A percentile compares a stretch with the other conserved stretches of the same genome.
phyloP scores from a whole-genome alignment of 2,888 invertebrate genomes.

The Orchesellides sinensis region DNA sequence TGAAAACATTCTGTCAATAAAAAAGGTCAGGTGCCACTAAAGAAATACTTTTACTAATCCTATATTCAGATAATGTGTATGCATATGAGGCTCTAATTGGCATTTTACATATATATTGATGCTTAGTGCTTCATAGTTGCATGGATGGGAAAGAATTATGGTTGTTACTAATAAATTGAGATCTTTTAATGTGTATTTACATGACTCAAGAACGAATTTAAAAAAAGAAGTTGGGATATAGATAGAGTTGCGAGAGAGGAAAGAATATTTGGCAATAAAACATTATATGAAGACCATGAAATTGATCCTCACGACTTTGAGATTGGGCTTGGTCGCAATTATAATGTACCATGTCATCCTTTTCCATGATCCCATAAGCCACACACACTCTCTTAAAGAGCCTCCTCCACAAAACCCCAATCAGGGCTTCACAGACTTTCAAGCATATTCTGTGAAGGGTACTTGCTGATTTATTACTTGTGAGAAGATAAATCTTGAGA shows the following conservation, averaged over 20 bases:
- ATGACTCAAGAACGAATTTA: no score
- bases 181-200: no score
- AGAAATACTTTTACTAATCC: no score
- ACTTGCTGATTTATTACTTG: constrained; percentile 58
- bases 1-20: constrained; percentile 7
- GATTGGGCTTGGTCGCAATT: constrained; percentile 62
- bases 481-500: constrained; percentile 39
- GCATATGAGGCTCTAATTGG: no score
- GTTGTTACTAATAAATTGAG: no score
- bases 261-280: constrained; percentile 68
- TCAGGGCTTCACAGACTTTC: constrained; percentile 5
- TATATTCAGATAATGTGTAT: no score
- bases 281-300: constrained; percentile 70
- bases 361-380: constrained; percentile 61
- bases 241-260: background rate
- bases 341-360: constrained; percentile 63
- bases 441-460: constrained; percentile 16
- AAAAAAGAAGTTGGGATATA: constrained; percentile 41
- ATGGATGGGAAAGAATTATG: no score
- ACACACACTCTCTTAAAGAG: constrained; percentile 39
- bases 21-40: background rate
- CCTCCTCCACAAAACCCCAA: constrained; percentile 23
- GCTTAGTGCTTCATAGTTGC: no score
- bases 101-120: no score
- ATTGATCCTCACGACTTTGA: constrained; percentile 70